These are phyloP conservation scores for Opisthograptis luteolata DNA, from an alignment of 2,888 invertebrate genomes.

Conservation along the genomic window DNA sequence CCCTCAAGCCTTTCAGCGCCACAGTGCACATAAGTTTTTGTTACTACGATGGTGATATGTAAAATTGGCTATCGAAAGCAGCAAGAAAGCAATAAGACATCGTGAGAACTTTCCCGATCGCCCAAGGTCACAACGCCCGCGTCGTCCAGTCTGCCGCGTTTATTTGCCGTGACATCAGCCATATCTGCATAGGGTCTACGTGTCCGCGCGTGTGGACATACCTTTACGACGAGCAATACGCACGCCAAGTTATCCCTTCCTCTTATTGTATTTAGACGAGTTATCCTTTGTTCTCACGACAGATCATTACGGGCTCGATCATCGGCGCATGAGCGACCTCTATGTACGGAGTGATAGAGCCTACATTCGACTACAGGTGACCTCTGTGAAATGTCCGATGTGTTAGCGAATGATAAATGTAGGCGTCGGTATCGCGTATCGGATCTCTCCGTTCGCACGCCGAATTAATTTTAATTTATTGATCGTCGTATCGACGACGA, in stretches of 20 bases:
- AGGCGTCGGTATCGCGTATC: conserved; percentile 83
- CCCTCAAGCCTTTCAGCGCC: conserved; percentile 18
- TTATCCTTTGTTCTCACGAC: conserved; percentile 74
- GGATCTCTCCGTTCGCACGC: conserved; percentile 83
- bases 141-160: conserved; percentile 75
- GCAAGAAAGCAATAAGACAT: conserved; percentile 40
- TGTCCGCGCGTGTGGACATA: conserved; percentile 61
- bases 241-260: conserved; percentile 75
- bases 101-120: conserved; percentile 65
- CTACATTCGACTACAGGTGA: conserved; percentile 63
- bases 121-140: conserved; percentile 70
- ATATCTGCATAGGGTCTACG: conserved; percentile 70
- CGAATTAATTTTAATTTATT: conserved; percentile 85
- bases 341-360: conserved; percentile 63
- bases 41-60: conserved; percentile 25
- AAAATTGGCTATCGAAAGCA: conserved; percentile 14
- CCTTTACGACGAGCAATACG: conserved; percentile 57
- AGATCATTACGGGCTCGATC: conserved; percentile 72
- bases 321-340: conserved; percentile 57
- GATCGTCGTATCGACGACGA: conserved; percentile 80
- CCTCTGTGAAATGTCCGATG: conserved; percentile 81
- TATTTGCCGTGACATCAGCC: conserved; percentile 69
- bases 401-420: conserved; percentile 85
- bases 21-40: conserved; percentile 22
- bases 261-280: conserved; percentile 74